Conservation (phyloP, 2,113 vertebrate species). For the Pedionomus torquatus region DNA sequence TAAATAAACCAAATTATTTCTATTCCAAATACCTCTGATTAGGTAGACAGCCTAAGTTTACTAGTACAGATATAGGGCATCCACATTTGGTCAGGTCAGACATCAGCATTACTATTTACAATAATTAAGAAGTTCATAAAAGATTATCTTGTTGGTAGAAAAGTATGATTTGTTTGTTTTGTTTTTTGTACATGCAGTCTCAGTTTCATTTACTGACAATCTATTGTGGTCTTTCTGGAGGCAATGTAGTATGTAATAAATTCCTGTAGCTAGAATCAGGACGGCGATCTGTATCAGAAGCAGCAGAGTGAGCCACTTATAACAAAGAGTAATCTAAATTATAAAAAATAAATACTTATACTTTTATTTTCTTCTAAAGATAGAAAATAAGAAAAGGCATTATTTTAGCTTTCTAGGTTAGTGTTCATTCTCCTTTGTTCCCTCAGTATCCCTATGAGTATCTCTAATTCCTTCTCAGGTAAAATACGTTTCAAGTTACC, state of each 20-base stretch:
- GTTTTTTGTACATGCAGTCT: not conserved
- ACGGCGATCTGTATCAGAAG: not conserved
- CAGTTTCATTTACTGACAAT: not conserved
- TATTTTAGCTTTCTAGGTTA: not conserved
- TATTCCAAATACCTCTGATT: not conserved
- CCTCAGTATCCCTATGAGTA: not conserved
- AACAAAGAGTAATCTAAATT: not conserved
- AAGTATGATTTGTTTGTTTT: not conserved
- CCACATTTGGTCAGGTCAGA: not conserved
- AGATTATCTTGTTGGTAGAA: not conserved
- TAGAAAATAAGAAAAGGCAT: not conserved
- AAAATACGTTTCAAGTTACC: not conserved
- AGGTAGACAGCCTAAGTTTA: not conserved
- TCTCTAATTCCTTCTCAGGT: not conserved
- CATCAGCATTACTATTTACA: not conserved
- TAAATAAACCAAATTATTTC: not conserved
- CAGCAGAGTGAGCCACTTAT: not conserved
- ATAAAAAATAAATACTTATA: not conserved
- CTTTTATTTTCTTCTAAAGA: not conserved
- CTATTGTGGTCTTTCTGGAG: not conserved
- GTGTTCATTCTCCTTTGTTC: not conserved
- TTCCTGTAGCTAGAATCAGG: not conserved
- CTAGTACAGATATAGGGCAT: not conserved
- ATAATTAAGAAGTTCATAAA: not conserved
- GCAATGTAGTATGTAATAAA: not conserved